Percentiles rank a stretch among this genome's conserved stretches.
phyloP scores from a whole-genome alignment of 2,888 invertebrate species.

The Apeira syringaria region DNA sequence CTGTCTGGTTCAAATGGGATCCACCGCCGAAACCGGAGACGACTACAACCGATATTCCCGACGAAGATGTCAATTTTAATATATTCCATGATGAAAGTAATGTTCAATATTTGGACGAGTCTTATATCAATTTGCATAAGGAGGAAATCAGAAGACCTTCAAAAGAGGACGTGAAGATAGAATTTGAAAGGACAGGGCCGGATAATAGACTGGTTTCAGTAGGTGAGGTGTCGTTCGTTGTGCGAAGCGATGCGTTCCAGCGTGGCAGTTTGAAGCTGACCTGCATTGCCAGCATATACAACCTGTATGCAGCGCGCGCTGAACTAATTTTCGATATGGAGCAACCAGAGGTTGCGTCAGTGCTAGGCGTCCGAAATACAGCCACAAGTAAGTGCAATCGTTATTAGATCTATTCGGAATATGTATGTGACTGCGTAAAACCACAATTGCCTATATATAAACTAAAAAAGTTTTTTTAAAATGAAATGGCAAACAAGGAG shows the following conservation, averaged over 20 bases:
- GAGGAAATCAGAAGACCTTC: slow-evolving; percentile 73
- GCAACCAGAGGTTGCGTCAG: slow-evolving; percentile 89
- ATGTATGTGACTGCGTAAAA: too few relatives aligned
- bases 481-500: too few relatives aligned
- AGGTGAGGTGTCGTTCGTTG: slow-evolving; percentile 84
- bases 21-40: slow-evolving; percentile 67
- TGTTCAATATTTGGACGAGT: slow-evolving; percentile 74
- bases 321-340: slow-evolving; percentile 88
- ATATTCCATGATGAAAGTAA: slow-evolving; percentile 74
- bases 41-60: slow-evolving; percentile 67
- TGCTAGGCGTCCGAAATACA: slow-evolving; percentile 87
- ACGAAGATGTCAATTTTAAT: slow-evolving; percentile 69
- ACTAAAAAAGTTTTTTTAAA: too few relatives aligned
- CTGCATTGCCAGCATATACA: slow-evolving; percentile 87
- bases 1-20: slow-evolving; percentile 78
- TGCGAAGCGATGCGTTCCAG: slow-evolving; percentile 85
- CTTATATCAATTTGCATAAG: slow-evolving; percentile 73
- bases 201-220: slow-evolving; percentile 69
- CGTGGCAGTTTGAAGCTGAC: slow-evolving; percentile 86
- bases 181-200: slow-evolving; percentile 67
- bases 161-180: slow-evolving; percentile 61
- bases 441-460: too few relatives aligned
- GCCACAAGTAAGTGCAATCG: slow-evolving; percentile 74
- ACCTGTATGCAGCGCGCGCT: slow-evolving; percentile 85
- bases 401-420: slow-evolving; percentile 34